These are phyloP conservation scores for Calliopum simillimum DNA, from an alignment of 2,888 invertebrate genomes.

Conservation along the genomic window DNA sequence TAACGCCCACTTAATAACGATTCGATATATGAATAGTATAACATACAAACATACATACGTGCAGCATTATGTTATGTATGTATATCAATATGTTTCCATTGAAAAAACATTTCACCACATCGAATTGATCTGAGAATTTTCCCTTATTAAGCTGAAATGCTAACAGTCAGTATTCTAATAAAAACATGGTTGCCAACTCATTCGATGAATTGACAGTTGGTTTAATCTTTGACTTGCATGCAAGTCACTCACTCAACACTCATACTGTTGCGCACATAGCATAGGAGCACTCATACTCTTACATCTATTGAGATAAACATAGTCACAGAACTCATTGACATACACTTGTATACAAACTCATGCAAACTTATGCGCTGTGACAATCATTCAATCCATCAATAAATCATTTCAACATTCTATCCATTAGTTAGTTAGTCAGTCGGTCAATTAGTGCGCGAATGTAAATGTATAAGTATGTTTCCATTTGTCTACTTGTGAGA, in stretches of 20 bases:
- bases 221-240: neutral
- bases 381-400: slow-evolving; percentile 9
- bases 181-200: neutral
- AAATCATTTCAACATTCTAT: neutral
- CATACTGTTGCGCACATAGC: neutral
- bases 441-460: neutral
- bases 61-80: no score
- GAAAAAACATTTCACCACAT: no score
- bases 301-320: neutral
- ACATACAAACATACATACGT: no score
- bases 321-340: neutral
- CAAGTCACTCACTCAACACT: neutral
- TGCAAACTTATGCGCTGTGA: neutral
- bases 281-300: neutral
- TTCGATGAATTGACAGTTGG: neutral
- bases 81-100: no score
- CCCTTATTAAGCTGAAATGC: no score
- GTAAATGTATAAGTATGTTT: no score
- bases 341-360: neutral
- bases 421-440: neutral
- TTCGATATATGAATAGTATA: neutral
- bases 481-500: no score
- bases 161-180: no score
- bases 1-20: slow-evolving; percentile 12
- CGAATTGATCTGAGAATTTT: no score